Percentiles rank a stretch among this genome's conserved stretches.
Conservation (phyloP, 2,888 invertebrate species). For the Orgyia antiqua region DNA sequence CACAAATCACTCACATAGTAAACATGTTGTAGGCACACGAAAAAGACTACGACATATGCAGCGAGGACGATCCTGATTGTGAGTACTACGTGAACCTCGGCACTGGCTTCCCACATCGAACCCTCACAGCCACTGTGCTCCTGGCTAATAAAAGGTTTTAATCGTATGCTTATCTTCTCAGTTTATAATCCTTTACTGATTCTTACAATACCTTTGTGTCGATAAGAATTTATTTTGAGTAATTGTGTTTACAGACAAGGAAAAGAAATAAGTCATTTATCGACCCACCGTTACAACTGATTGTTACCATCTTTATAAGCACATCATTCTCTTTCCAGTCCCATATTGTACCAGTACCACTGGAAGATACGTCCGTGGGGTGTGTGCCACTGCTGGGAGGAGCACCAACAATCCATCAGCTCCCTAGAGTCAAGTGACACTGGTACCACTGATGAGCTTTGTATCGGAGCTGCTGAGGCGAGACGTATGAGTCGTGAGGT, state of each 20-base stretch:
- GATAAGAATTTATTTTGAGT: too few species aligned
- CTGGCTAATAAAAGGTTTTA: slow-evolving; percentile 55
- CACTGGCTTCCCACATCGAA: slow-evolving; percentile 43
- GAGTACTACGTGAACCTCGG: slow-evolving; percentile 54
- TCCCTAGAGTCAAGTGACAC: slow-evolving; percentile 6
- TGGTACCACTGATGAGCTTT: slow-evolving; percentile 19
- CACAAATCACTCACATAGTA: too few species aligned
- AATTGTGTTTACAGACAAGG: too few species aligned
- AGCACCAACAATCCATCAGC: slow-evolving; percentile 6
- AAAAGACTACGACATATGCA: slow-evolving; percentile 55
- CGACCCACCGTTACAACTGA: too few species aligned
- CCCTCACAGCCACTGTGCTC: slow-evolving; percentile 37
- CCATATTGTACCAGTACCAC: slow-evolving; percentile 49
- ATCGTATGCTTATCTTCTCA: too few species aligned
- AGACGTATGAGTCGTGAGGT: neutral
- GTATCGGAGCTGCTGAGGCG: slow-evolving; percentile 24
- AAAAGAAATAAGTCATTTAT: too few species aligned
- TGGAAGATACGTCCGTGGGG: slow-evolving; percentile 56
- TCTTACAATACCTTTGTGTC: too few species aligned
- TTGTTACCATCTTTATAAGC: too few species aligned
- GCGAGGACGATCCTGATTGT: slow-evolving; percentile 48
- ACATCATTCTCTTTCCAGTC: slow-evolving; percentile 31
- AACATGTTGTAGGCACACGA: slow-evolving; percentile 56
- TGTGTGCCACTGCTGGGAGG: slow-evolving; percentile 36
- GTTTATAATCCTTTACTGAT: too few species aligned